Percentiles rank a stretch among this genome's conserved stretches.
Conservation (phyloP, 1,140 invertebrate species). For the Chlorops oryzae region DNA sequence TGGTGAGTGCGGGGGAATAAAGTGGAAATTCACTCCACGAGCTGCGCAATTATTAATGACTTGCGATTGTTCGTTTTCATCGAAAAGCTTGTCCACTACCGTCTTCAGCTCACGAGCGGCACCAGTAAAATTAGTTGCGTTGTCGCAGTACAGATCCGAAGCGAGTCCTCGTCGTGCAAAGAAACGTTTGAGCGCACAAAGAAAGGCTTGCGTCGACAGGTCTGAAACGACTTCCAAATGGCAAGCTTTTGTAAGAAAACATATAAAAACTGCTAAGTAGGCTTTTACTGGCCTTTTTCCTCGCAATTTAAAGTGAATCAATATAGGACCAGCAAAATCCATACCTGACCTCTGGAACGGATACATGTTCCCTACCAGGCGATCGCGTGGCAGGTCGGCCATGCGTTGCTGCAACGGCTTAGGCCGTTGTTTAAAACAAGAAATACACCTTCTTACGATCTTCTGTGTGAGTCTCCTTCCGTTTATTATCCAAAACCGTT, state of each 20-base stretch:
- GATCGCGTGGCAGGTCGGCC: too few species aligned
- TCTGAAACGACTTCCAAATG: slow-evolving; percentile 32
- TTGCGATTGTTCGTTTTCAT: neutral
- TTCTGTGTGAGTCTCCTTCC: too few species aligned
- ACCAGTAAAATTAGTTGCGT: slow-evolving; percentile 33
- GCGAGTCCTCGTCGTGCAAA: slow-evolving; percentile 23
- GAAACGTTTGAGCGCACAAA: slow-evolving; percentile 31
- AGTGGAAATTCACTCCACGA: slow-evolving; percentile 25
- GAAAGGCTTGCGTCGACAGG: slow-evolving; percentile 26
- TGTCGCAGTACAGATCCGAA: slow-evolving; percentile 26
- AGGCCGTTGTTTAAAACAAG: too few species aligned
- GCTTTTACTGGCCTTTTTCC: too few species aligned
- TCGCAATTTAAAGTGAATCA: too few species aligned
- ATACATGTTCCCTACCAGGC: too few species aligned
- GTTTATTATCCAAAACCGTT: too few species aligned
- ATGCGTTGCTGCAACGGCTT: too few species aligned
- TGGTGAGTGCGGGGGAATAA: slow-evolving; percentile 24
- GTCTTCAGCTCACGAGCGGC: slow-evolving; percentile 17
- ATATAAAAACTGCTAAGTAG: slow-evolving; percentile 34
- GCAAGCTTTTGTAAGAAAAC: slow-evolving; percentile 26
- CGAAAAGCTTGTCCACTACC: neutral
- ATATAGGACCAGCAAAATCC: too few species aligned
- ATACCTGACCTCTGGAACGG: too few species aligned
- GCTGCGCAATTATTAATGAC: slow-evolving; percentile 2
- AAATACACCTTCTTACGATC: too few species aligned